Evolutionary conservation across 1,140 invertebrate species (phyloP).

Genomic region (Megalopta genalis): DNA sequence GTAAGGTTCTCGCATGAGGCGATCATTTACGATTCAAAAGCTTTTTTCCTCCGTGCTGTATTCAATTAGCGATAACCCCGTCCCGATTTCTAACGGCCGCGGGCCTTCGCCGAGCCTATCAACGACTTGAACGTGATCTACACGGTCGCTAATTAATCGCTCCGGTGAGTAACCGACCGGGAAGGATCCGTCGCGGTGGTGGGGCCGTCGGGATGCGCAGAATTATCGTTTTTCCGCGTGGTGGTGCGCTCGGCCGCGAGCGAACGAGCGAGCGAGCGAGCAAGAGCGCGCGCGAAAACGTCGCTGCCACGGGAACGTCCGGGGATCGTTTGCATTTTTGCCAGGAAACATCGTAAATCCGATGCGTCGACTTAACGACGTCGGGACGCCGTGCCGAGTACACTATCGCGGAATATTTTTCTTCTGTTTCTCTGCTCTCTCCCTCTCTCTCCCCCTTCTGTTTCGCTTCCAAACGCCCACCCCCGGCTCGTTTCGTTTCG

Average conservation of each 20-base stretch:
- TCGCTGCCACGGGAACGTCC: conserved; percentile 4
- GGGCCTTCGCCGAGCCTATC: neutral
- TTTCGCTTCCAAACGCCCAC: neutral
- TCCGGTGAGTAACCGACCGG: neutral
- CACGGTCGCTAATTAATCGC: conserved; percentile 15
- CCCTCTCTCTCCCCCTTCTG: neutral
- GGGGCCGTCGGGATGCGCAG: neutral
- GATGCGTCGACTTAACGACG: conserved; percentile 40
- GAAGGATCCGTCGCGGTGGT: neutral
- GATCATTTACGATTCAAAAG: conserved; percentile 30
- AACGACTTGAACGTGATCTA: conserved; percentile 7
- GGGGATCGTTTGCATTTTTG: conserved; percentile 39
- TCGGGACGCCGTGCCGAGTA: conserved; percentile 30
- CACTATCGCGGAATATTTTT: conserved; percentile 42
- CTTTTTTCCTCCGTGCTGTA: conserved; percentile 17
- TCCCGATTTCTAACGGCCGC: conserved; percentile 14
- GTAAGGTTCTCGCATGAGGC: conserved; percentile 3
- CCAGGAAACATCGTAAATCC: conserved; percentile 38
- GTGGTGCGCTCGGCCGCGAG: neutral
- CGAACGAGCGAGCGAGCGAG: neutral
- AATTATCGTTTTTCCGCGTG: conserved; percentile 40
- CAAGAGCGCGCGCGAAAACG: neutral
- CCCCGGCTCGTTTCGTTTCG: neutral
- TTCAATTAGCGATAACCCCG: conserved; percentile 48
- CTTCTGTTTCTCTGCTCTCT: neutral